Evolutionary conservation across 2,797 vertebrate genomes (phyloP).

Genomic region (Acomys russatus): DNA sequence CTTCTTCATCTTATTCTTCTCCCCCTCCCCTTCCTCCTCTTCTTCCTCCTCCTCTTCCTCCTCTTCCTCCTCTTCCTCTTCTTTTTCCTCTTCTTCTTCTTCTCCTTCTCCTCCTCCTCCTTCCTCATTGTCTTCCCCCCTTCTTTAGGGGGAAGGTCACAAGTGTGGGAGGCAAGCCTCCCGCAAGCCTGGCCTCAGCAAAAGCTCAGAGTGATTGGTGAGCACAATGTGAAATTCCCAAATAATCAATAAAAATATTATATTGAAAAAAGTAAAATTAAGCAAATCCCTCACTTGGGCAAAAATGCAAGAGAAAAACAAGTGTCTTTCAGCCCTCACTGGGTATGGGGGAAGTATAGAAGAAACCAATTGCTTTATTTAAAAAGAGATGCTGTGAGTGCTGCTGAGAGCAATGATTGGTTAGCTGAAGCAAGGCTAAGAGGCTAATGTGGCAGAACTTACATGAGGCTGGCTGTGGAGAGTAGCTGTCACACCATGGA

Average conservation of each 20-base stretch:
- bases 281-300: background rate
- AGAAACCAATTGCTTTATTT: background rate
- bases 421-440: slow-evolving; percentile 27
- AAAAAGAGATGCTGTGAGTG: background rate
- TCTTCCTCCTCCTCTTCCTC: too few relatives aligned
- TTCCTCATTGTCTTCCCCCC: too few relatives aligned
- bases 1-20: too few relatives aligned
- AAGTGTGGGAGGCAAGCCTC: too few relatives aligned
- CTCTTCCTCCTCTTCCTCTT: background rate
- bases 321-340: slow-evolving; percentile 22
- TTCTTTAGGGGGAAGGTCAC: too few relatives aligned
- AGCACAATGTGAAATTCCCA: background rate
- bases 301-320: slow-evolving; percentile 61
- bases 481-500: background rate
- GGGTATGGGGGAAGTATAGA: background rate
- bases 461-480: background rate
- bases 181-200: too few relatives aligned
- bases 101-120: background rate
- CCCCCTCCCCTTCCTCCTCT: too few relatives aligned
- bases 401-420: slow-evolving; percentile 23
- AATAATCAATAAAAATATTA: background rate
- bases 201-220: background rate
- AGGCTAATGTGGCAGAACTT: background rate
- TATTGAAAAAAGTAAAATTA: background rate
- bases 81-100: fast-evolving